A percentile compares a stretch with the other conserved stretches of the same genome.
Conservation (phyloP, 2,888 invertebrate species). For the Cistogaster globosa region DNA sequence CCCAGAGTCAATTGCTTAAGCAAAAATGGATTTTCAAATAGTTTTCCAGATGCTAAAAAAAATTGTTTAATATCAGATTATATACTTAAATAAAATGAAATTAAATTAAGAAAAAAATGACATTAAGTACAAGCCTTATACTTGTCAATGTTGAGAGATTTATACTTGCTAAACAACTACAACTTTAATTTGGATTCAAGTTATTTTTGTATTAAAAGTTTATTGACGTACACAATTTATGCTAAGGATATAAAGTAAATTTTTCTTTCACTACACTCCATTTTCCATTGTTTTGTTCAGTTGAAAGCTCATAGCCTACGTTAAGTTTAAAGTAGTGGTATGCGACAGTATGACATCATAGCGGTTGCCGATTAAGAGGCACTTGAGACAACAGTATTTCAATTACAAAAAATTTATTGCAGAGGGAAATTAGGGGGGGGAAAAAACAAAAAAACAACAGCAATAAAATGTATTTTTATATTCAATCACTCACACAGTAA, state of each 20-base stretch:
- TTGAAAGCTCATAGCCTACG: conserved; percentile 89
- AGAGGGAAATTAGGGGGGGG: conserved; percentile 84
- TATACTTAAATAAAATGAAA: too few relatives aligned
- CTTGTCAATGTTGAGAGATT: too few relatives aligned
- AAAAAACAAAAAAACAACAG: background rate
- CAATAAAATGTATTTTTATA: conserved; percentile 15
- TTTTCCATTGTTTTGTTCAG: conserved; percentile 28
- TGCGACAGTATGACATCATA: conserved; percentile 95
- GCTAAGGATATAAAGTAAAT: too few relatives aligned
- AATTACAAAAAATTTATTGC: conserved; percentile 88
- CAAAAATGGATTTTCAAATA: background rate
- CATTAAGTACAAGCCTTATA: too few relatives aligned
- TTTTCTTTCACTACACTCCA: too few relatives aligned
- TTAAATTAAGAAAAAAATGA: too few relatives aligned
- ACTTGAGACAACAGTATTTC: conserved; percentile 89
- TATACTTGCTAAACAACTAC: too few relatives aligned
- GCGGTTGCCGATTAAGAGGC: conserved; percentile 95
- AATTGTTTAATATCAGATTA: background rate
- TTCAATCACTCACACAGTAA: conserved; percentile 15
- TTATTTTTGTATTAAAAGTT: too few relatives aligned
- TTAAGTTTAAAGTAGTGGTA: conserved; percentile 96
- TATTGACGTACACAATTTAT: too few relatives aligned
- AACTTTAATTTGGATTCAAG: too few relatives aligned
- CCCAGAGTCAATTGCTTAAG: conserved; percentile 23
- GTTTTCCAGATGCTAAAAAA: too few relatives aligned